Base-by-base conservation (phyloP, 2,797 vertebrate species). In the Coilia nasus region DNA sequence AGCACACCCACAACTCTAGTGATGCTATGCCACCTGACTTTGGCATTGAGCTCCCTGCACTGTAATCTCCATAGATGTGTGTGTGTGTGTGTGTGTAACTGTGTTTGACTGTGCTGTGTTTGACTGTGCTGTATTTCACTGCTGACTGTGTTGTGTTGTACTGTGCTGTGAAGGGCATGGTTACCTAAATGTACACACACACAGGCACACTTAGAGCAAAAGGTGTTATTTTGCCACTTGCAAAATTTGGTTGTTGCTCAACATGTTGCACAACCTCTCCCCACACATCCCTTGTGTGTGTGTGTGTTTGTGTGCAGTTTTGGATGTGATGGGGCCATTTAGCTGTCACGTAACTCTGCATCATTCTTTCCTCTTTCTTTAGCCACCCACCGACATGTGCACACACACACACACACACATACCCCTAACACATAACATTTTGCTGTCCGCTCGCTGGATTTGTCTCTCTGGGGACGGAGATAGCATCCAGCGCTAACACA, bases 401-500 rank as follows among this genome's bases (percentile, higher is more conserved):
- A 83, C n/a, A 17, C 6, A 6, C 35, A 83, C n/a, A 17, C 6
- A 6, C 3, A 82, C 14, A 82, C 23, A 50, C 54, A 19, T 60
- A 25, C 31, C 3, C 82, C 60, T 56, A 6, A 47, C 6, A 6
- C 6, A 15, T 12, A 67, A 54, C 50, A 67, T 54, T 21, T 23
- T 1, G 46, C 15, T 75, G 88, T 90, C 86, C 86, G 82, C 87
- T 87, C 90, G 86, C 75, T 81, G 54, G 25, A 14, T 54, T 10
- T 46, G 83, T 56, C 64, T 82, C 81, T 86, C 84, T 91, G 89
- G 90, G 90, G 89, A 92, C 87, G 88, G 90, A 91, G 92, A 95
- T 94, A 90, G 92, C 92, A 95, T 94, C 94, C 88, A 17, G 83
- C 25, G 86, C 86, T 86, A 83, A 86, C 82, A 90, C 89, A 94